Evolutionary conservation across 2,888 invertebrate genomes (phyloP).

Genomic region (Drosophila yooni): DNA sequence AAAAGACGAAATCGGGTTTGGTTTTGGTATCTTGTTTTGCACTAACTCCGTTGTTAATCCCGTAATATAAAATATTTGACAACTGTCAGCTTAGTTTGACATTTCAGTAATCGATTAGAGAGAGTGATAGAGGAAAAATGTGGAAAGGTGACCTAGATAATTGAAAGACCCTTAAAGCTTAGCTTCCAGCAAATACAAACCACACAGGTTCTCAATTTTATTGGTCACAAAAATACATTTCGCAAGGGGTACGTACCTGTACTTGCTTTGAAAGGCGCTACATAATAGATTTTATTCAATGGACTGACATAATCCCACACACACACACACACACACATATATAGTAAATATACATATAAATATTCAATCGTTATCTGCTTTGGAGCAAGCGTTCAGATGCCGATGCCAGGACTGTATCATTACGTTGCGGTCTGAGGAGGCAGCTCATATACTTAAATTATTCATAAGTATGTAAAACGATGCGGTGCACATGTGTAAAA

Average conservation of each 20-base stretch:
- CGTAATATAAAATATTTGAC: slow-evolving; percentile 4
- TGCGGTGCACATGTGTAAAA: slow-evolving; percentile 50
- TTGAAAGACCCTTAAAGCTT: slow-evolving; percentile 8
- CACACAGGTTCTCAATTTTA: slow-evolving; percentile 23
- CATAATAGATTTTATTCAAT: slow-evolving; percentile 27
- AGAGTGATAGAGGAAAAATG: background rate
- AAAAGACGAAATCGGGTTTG: background rate
- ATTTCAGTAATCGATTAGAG: slow-evolving; percentile 15
- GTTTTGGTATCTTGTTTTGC: background rate
- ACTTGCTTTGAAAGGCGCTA: slow-evolving; percentile 21
- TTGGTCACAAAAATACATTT: slow-evolving; percentile 25
- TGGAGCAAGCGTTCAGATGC: slow-evolving; percentile 7
- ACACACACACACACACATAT: slow-evolving; percentile 1
- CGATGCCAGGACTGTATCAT: slow-evolving; percentile 3
- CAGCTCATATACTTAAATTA: slow-evolving; percentile 53
- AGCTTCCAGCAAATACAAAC: background rate
- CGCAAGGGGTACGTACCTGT: slow-evolving; percentile 7
- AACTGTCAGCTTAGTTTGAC: slow-evolving; percentile 13
- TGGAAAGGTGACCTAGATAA: slow-evolving; percentile 3
- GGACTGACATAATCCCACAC: slow-evolving; percentile 34
- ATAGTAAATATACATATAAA: slow-evolving; percentile 32
- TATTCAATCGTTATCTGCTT: slow-evolving; percentile 58
- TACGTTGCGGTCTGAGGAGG: background rate
- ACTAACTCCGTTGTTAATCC: background rate
- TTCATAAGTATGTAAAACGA: slow-evolving; percentile 70